Conservation (phyloP, 2,797 vertebrate genomes). For the Centroberyx gerrardi region DNA sequence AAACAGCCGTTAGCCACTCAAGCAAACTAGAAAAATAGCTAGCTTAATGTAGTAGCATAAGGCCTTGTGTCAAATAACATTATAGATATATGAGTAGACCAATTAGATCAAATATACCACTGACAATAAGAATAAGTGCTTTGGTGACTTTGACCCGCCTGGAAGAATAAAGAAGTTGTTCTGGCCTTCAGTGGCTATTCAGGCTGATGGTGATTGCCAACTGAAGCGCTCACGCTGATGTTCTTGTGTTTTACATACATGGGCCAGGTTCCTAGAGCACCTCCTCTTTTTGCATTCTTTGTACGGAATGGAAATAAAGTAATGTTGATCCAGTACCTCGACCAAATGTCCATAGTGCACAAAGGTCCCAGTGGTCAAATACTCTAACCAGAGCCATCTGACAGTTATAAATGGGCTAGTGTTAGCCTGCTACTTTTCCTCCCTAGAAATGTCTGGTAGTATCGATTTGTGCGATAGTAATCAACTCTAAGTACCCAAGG, state of each 20-base stretch:
- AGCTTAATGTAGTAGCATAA: neutral
- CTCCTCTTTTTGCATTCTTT: no score
- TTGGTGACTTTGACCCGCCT: conserved; percentile 42
- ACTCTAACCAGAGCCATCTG: conserved; percentile 60
- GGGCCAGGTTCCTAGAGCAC: no score
- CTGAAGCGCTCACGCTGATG: conserved; percentile 46
- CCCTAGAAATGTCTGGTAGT: no score
- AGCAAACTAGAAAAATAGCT: neutral
- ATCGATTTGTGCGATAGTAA: no score
- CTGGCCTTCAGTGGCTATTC: conserved; percentile 41
- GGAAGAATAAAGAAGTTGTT: conserved; percentile 50
- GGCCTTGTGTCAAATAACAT: conserved; percentile 44
- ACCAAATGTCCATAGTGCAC: no score
- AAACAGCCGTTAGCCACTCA: no score
- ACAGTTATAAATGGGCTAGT: conserved; percentile 53
- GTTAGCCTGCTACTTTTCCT: conserved; percentile 13
- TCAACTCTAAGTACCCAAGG: no score
- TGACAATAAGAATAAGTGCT: conserved; percentile 33
- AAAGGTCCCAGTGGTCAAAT: conserved; percentile 52
- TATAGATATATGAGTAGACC: conserved; percentile 35
- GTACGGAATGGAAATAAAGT: no score
- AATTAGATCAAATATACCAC: conserved; percentile 21
- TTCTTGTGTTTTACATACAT: no score
- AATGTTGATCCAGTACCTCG: no score
- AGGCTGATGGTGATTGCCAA: conserved; percentile 63